These are phyloP conservation scores for Drepana falcataria DNA, from an alignment of 2,888 invertebrate genomes.

Conservation along the genomic window DNA sequence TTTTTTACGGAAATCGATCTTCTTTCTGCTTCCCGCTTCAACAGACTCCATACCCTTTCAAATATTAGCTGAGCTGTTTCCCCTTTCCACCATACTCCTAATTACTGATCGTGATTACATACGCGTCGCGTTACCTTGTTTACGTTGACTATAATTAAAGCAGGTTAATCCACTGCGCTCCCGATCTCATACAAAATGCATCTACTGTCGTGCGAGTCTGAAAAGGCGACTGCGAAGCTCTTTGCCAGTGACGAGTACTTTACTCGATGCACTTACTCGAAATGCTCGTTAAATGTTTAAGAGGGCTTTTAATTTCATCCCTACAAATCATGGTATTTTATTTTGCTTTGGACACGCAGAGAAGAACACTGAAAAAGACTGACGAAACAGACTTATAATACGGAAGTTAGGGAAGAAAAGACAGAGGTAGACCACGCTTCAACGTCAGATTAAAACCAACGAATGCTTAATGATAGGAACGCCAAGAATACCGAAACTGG, in stretches of 20 bases:
- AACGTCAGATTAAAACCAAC: no score
- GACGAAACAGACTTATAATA: no score
- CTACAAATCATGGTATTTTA: background rate
- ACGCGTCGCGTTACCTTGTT: constrained; percentile 51
- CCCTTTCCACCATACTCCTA: constrained; percentile 40
- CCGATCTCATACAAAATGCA: constrained; percentile 70
- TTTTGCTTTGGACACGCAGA: no score
- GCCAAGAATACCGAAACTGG: no score
- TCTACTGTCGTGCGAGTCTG: constrained; percentile 19
- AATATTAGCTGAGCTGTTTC: constrained; percentile 14
- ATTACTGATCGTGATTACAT: constrained; percentile 73
- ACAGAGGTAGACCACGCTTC: no score
- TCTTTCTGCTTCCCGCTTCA: constrained; percentile 10
- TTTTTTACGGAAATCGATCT: no score
- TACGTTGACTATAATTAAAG: constrained; percentile 69
- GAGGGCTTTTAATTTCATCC: background rate
- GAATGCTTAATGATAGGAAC: no score
- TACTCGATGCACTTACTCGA: no score
- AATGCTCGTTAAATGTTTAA: background rate
- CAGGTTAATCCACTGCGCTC: constrained; percentile 55
- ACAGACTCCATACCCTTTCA: constrained; percentile 7
- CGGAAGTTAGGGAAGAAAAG: no score
- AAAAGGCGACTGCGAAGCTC: no score
- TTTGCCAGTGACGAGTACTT: no score
- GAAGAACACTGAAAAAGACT: no score